Conservation (phyloP, 92 coral and sea anemone genomes). For the Desmophyllum pertusum region DNA sequence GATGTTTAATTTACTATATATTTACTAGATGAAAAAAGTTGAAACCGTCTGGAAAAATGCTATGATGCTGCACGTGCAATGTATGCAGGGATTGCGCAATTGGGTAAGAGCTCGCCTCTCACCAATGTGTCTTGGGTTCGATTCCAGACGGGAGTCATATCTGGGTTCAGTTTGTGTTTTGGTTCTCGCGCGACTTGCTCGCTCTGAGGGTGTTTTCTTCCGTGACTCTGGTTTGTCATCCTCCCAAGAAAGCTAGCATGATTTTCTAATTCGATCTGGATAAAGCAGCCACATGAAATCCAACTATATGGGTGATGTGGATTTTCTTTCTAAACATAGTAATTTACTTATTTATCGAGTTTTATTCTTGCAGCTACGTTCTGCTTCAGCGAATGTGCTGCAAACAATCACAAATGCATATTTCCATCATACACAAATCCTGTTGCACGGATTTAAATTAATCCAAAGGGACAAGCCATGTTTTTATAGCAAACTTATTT, state of each 20-base stretch:
- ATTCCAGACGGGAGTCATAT: neutral
- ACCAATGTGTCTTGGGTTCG: neutral
- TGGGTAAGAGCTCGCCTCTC: neutral
- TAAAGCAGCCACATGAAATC: neutral
- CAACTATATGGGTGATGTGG: neutral
- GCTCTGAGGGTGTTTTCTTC: neutral
- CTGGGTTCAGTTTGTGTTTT: neutral
- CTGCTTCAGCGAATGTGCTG: neutral
- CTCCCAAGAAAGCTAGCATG: too few relatives aligned
- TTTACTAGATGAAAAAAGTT: too few relatives aligned
- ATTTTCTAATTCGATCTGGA: neutral
- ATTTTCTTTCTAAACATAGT: too few relatives aligned
- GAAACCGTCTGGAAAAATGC: too few relatives aligned
- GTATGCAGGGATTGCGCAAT: neutral
- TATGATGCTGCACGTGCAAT: too few relatives aligned
- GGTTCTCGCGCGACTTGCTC: neutral
- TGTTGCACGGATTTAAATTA: neutral
- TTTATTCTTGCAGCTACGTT: neutral
- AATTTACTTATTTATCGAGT: neutral
- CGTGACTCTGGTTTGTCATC: too few relatives aligned
- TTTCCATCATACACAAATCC: neutral
- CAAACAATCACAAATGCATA: neutral
- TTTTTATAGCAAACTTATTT: neutral
- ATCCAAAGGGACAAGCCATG: neutral
- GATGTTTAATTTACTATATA: too few relatives aligned